Evolutionary conservation across 2,888 invertebrate genomes (phyloP).

Genomic region (Microctonus brassicae): DNA sequence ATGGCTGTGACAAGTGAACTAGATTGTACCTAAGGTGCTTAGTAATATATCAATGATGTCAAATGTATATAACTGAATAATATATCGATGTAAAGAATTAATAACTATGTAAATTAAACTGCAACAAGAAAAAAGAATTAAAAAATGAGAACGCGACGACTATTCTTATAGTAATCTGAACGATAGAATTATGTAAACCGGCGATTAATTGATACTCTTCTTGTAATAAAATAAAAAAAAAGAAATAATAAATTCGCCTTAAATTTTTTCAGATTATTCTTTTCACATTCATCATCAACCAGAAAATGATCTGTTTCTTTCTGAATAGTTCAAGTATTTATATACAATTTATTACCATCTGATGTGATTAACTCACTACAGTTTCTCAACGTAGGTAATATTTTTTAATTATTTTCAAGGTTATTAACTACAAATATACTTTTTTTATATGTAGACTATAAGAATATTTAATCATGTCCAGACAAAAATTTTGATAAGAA

Average conservation of each 20-base stretch:
- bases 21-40: constrained; percentile 70
- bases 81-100: constrained; percentile 61
- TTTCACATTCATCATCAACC: no score
- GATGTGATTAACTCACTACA: neutral
- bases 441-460: neutral
- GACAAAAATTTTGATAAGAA: constrained; percentile 92
- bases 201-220: no score
- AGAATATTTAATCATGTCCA: constrained; percentile 68
- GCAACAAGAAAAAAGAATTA: neutral
- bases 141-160: no score
- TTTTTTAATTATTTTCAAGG: constrained; percentile 9
- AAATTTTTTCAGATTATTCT: no score
- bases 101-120: constrained; percentile 47
- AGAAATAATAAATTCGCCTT: no score
- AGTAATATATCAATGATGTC: constrained; percentile 61
- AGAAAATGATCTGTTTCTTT: no score
- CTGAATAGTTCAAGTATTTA: no score
- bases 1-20: constrained; percentile 71
- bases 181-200: no score
- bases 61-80: constrained; percentile 68
- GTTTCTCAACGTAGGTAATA: neutral
- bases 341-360: constrained; percentile 26
- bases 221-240: no score
- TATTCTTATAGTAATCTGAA: no score
- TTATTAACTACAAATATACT: neutral